These are phyloP conservation scores for Eriocheir sinensis DNA, from an alignment of 1,140 invertebrate genomes.

Conservation along the genomic window DNA sequence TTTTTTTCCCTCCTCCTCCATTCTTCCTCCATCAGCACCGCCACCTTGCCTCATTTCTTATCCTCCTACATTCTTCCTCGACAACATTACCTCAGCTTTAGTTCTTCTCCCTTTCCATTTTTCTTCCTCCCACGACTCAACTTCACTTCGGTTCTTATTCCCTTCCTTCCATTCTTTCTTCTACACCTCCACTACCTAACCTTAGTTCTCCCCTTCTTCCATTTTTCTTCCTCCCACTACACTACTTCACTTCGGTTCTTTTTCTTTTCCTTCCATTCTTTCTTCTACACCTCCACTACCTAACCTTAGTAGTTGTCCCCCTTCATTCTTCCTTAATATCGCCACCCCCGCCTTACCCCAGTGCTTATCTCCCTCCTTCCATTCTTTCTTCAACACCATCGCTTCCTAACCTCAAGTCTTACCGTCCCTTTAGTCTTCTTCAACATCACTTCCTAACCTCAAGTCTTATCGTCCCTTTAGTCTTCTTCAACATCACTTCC, in stretches of 20 bases:
- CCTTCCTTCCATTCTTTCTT: neutral
- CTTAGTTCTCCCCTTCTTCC: neutral
- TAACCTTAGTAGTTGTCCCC: neutral
- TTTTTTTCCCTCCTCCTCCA: neutral
- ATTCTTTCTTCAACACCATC: neutral
- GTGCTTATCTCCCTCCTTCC: neutral
- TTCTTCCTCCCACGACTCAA: neutral
- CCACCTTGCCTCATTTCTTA: no score
- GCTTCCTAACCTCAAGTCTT: no score
- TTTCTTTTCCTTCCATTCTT: neutral
- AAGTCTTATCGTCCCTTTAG: no score
- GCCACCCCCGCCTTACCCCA: neutral
- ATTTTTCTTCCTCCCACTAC: neutral
- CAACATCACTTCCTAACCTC: no score
- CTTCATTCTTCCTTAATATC: neutral
- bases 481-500: no score
- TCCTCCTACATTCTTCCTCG: conserved; percentile 25
- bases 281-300: neutral
- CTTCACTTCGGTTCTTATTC: neutral
- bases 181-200: no score
- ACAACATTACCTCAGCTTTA: no score
- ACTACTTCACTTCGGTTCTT: neutral
- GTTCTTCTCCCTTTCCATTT: neutral
- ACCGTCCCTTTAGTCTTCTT: no score
- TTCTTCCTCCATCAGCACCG: conserved; percentile 28